Conservation (phyloP, 2,888 invertebrate species). For the Drosophila ochracea region DNA sequence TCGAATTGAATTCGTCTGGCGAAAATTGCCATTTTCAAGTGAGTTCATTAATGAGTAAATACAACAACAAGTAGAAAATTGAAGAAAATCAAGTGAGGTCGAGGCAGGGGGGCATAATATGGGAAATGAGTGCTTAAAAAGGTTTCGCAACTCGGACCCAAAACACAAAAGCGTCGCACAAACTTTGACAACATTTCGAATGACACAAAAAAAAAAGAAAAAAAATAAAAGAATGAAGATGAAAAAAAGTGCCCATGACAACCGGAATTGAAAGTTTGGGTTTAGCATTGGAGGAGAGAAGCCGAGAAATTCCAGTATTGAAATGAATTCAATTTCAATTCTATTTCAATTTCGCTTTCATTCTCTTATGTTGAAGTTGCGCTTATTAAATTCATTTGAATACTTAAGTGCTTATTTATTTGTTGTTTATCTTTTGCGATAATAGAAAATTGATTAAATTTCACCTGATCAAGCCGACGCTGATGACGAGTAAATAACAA, state of each 20-base stretch:
- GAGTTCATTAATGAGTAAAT: constrained; percentile 47
- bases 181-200: constrained; percentile 31
- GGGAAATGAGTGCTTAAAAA: constrained; percentile 31
- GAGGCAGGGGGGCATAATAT: not conserved
- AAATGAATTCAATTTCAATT: constrained; percentile 10
- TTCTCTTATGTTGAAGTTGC: constrained; percentile 5
- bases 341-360: constrained; percentile 26
- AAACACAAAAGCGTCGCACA: constrained; percentile 28
- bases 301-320: constrained; percentile 10
- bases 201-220: not conserved
- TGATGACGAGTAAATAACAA: not conserved
- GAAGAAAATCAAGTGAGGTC: not conserved
- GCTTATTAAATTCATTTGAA: constrained; percentile 28
- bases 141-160: constrained; percentile 29
- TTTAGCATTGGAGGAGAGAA: constrained; percentile 1
- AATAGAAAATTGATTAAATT: constrained; percentile 4
- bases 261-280: constrained; percentile 10
- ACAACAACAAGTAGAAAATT: constrained; percentile 1
- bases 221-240: not conserved
- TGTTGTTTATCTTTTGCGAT: not conserved
- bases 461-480: not conserved
- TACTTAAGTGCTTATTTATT: constrained; percentile 32
- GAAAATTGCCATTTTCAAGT: constrained; percentile 25
- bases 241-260: constrained; percentile 26
- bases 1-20: constrained; percentile 2